These are phyloP conservation scores for Acrocephalus arundinaceus DNA, from an alignment of 2,113 vertebrate genomes.

Conservation along the genomic window DNA sequence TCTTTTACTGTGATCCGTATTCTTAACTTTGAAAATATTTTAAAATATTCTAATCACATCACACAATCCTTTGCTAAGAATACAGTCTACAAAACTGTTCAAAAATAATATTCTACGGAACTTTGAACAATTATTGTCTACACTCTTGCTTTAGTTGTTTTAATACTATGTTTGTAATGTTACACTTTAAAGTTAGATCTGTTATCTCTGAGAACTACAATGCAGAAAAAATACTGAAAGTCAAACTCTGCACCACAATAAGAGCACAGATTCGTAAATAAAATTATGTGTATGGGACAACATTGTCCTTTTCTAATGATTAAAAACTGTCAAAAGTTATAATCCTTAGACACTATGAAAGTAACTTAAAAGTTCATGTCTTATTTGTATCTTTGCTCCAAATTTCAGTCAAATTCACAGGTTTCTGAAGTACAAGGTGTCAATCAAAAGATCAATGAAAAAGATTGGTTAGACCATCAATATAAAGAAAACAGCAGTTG, in stretches of 20 bases:
- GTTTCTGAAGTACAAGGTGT: neutral
- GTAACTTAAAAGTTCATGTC: neutral
- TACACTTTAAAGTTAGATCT: neutral
- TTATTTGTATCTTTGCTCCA: neutral
- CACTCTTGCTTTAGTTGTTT: neutral
- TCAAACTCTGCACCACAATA: neutral
- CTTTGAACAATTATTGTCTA: neutral
- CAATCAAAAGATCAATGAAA: neutral
- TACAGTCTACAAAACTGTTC: neutral
- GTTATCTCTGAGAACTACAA: neutral
- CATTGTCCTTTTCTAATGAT: neutral
- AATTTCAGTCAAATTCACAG: neutral
- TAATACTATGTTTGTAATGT: neutral
- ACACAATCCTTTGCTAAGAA: neutral
- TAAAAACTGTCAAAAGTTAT: neutral
- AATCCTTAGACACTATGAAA: neutral
- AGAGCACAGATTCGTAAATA: neutral
- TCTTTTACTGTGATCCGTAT: neutral
- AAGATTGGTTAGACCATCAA: neutral
- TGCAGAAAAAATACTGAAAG: neutral
- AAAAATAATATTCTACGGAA: neutral
- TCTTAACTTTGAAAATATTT: neutral
- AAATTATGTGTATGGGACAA: neutral
- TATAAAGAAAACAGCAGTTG: neutral
- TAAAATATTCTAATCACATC: neutral